phyloP scores from a whole-genome alignment of 1,140 invertebrate genomes.

The Dysdera silvatica region DNA sequence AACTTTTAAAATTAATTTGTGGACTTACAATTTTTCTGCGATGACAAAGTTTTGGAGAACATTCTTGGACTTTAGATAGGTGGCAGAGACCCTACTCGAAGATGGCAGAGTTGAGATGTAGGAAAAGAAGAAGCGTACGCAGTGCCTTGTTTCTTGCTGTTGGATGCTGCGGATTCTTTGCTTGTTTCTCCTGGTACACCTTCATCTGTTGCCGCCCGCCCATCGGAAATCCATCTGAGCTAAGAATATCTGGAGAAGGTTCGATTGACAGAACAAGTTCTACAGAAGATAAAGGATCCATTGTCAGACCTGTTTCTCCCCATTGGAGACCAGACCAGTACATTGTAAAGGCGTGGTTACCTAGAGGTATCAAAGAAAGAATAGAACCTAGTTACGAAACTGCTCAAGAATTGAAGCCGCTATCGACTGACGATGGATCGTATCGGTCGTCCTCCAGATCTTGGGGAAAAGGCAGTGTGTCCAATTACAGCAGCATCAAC shows the following conservation, averaged over 20 bases:
- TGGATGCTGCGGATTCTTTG: conserved; percentile 9
- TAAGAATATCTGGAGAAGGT: too few species aligned
- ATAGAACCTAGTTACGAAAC: conserved; percentile 18
- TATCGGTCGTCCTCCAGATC: neutral
- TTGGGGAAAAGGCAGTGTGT: neutral
- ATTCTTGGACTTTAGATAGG: too few species aligned
- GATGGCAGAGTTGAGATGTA: conserved; percentile 23
- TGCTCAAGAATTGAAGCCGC: too few species aligned
- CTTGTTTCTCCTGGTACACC: conserved; percentile 26
- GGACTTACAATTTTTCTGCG: too few species aligned
- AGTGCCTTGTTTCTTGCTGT: conserved; percentile 11
- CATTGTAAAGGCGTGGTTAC: conserved; percentile 19
- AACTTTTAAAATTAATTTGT: too few species aligned
- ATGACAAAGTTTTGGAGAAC: too few species aligned
- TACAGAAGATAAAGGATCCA: too few species aligned
- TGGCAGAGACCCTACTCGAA: too few species aligned
- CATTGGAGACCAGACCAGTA: conserved; percentile 17
- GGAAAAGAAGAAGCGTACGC: conserved; percentile 11
- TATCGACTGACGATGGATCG: neutral
- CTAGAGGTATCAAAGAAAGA: conserved; percentile 25
- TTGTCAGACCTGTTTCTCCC: too few species aligned
- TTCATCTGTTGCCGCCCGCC: conserved; percentile 16
- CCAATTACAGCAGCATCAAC: neutral
- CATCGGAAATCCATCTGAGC: too few species aligned
- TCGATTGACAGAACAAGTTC: too few species aligned